These are phyloP conservation scores for Oryzias celebensis DNA, from an alignment of 2,113 vertebrate species.

Conservation along the genomic window DNA sequence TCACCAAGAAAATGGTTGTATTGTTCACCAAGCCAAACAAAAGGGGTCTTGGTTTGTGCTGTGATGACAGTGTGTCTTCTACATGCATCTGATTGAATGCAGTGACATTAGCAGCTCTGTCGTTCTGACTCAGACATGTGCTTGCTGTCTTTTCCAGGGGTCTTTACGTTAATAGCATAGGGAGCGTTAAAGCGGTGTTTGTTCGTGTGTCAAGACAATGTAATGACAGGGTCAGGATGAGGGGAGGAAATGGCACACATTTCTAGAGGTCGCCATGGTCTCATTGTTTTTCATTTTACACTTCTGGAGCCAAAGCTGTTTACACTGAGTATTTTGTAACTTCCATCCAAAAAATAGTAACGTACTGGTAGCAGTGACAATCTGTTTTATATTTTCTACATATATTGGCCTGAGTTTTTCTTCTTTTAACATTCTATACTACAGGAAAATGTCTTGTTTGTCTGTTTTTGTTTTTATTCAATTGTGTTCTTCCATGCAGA, in stretches of 20 bases:
- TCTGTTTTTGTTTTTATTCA: no score
- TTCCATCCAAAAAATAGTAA: neutral
- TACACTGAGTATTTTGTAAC: conserved; percentile 14
- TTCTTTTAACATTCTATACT: no score
- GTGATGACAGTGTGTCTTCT: conserved; percentile 43
- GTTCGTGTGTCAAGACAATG: conserved; percentile 37
- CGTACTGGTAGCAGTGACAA: no score
- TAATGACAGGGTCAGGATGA: conserved; percentile 59
- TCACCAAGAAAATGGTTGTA: conserved; percentile 36
- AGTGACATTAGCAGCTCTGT: conserved; percentile 14
- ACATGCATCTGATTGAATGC: conserved; percentile 10
- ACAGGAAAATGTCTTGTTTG: no score
- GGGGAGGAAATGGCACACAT: conserved; percentile 62
- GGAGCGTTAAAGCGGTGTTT: conserved; percentile 26
- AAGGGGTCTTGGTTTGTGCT: conserved; percentile 42
- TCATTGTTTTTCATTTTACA: conserved; percentile 16
- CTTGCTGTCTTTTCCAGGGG: conserved; percentile 25
- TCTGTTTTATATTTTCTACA: no score
- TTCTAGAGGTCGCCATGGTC: conserved; percentile 32
- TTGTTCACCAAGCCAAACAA: conserved; percentile 62
- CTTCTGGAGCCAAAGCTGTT: conserved; percentile 29
- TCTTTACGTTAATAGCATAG: conserved; percentile 33
- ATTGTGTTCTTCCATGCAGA: no score
- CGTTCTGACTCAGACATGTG: conserved; percentile 33
- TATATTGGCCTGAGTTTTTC: no score